Percentiles rank a stretch among this genome's conserved stretches.
These are phyloP conservation scores for Caenorhabditis sinica DNA, from an alignment of 2,888 invertebrate genomes.

Conservation along the genomic window DNA sequence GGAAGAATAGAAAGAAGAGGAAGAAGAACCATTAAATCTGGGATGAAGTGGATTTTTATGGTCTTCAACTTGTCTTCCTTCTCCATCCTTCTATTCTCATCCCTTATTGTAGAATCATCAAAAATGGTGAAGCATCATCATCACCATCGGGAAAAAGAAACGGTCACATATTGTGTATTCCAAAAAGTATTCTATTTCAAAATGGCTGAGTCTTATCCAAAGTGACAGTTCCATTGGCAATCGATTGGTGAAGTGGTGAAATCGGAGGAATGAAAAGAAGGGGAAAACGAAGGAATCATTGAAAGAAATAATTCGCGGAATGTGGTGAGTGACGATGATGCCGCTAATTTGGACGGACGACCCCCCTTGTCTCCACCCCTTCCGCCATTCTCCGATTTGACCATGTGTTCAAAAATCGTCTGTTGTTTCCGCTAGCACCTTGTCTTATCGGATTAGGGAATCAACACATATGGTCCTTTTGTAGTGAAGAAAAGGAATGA, in stretches of 20 bases:
- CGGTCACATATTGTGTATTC: slow-evolving; percentile 9
- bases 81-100: slow-evolving; percentile 17
- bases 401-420: slow-evolving; percentile 65
- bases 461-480: slow-evolving; percentile 39
- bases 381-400: slow-evolving; percentile 45
- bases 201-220: slow-evolving; percentile 46
- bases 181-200: slow-evolving; percentile 14
- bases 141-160: slow-evolving; percentile 3
- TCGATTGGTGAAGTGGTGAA: slow-evolving; percentile 34
- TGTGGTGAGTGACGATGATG: slow-evolving; percentile 60
- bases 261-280: not conserved
- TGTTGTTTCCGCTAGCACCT: slow-evolving; percentile 61
- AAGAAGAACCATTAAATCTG: slow-evolving; percentile 63
- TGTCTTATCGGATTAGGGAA: slow-evolving; percentile 59
- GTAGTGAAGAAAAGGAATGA: not conserved
- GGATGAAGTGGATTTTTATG: slow-evolving; percentile 59
- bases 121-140: slow-evolving; percentile 25
- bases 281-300: slow-evolving; percentile 22
- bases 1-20: slow-evolving; percentile 39
- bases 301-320: slow-evolving; percentile 65
- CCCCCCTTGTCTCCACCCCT: slow-evolving; percentile 12
- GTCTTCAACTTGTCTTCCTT: slow-evolving; percentile 50
- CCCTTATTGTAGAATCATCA: slow-evolving; percentile 32
- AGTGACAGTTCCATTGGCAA: slow-evolving; percentile 60
- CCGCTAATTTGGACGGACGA: slow-evolving; percentile 59